phyloP scores from a whole-genome alignment of 1,140 invertebrate genomes.

The Eciton burchellii region DNA sequence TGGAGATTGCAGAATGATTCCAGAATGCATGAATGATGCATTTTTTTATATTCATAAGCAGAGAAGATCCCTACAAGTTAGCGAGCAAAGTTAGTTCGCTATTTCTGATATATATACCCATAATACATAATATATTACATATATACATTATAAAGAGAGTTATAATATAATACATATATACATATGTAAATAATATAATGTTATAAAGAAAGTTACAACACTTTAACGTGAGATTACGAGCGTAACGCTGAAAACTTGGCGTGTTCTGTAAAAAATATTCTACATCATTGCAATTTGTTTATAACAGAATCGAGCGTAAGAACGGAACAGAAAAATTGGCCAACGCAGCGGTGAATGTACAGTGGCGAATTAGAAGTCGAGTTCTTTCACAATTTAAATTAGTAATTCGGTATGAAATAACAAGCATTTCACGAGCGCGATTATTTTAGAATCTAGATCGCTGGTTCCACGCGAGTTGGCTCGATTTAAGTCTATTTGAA shows the following conservation, averaged over 20 bases:
- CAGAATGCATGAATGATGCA: too few species aligned
- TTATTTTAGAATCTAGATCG: constrained; percentile 2
- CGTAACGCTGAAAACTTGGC: background rate
- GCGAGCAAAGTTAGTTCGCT: too few species aligned
- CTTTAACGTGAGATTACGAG: background rate
- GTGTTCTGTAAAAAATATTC: background rate
- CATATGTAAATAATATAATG: background rate
- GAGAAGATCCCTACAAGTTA: too few species aligned
- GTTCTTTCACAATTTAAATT: background rate
- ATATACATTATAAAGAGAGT: too few species aligned
- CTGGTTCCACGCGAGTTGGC: background rate
- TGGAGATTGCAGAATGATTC: too few species aligned
- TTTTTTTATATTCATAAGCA: too few species aligned
- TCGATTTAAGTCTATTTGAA: background rate
- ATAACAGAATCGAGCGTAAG: background rate
- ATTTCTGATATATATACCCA: too few species aligned
- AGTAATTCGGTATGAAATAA: background rate
- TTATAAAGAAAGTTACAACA: background rate
- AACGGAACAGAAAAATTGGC: background rate
- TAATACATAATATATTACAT: too few species aligned
- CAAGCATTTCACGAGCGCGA: background rate
- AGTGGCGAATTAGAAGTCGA: background rate
- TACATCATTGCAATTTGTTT: background rate
- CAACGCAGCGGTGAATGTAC: background rate
- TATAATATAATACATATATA: too few species aligned